phyloP scores from a whole-genome alignment of 2,113 vertebrate species.

The Nesoenas mayeri region DNA sequence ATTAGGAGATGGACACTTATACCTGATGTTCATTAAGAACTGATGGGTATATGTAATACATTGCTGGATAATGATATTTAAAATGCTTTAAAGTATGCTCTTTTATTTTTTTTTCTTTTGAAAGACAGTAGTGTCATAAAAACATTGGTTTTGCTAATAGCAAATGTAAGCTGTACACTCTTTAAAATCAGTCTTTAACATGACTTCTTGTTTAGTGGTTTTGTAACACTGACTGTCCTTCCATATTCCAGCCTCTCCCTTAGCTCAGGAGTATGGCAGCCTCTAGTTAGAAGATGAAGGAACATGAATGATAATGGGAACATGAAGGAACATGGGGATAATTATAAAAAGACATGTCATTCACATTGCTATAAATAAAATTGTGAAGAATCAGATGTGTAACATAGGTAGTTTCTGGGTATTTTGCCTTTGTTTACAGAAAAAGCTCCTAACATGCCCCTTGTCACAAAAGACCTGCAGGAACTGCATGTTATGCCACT shows the following conservation, averaged over 20 bases:
- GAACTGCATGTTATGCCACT: fast-evolving
- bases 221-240: neutral
- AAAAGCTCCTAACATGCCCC: neutral
- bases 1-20: conserved; percentile 18
- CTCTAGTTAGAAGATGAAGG: neutral
- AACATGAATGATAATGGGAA: neutral
- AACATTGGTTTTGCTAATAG: neutral
- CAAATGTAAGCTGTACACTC: neutral
- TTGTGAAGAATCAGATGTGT: neutral
- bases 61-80: neutral
- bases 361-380: neutral
- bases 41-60: conserved; percentile 12
- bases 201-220: neutral
- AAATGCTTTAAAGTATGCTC: neutral
- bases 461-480: neutral
- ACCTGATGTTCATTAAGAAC: conserved; percentile 52
- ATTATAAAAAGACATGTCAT: neutral
- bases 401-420: neutral
- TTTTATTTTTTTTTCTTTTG: too few relatives aligned
- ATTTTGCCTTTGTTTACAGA: neutral
- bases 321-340: neutral
- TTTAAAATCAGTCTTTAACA: neutral
- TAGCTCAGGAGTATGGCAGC: neutral
- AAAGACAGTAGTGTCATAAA: neutral
- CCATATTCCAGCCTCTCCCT: neutral